These are phyloP conservation scores for Gobio gobio DNA, from an alignment of 2,113 vertebrate genomes.

Conservation along the genomic window DNA sequence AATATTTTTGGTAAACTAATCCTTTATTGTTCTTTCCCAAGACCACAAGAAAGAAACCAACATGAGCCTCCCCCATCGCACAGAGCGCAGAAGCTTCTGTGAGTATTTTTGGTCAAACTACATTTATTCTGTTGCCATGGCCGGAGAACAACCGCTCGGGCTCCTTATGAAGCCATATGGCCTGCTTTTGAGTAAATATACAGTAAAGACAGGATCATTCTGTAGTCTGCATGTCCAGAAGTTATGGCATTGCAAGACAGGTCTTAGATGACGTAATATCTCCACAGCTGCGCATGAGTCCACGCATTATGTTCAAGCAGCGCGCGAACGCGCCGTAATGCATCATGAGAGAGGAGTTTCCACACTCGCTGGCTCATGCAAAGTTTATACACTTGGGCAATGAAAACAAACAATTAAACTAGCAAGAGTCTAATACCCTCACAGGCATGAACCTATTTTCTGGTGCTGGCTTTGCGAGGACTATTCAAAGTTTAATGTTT, in stretches of 20 bases:
- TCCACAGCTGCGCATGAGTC: conserved; percentile 56
- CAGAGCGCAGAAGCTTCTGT: neutral
- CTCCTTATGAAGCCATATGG: neutral
- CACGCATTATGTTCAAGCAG: conserved; percentile 12
- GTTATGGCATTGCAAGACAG: conserved; percentile 16
- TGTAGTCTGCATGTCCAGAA: conserved; percentile 17
- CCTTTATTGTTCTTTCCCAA: neutral
- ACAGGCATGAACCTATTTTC: conserved; percentile 82
- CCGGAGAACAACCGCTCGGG: conserved; percentile 37
- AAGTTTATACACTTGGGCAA: conserved; percentile 89
- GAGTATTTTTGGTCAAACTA: neutral
- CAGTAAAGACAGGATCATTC: conserved; percentile 3
- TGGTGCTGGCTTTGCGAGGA: conserved; percentile 80
- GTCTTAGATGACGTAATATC: conserved; percentile 73
- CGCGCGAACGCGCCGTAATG: conserved; percentile 71
- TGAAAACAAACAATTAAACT: conserved; percentile 90
- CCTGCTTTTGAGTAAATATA: conserved; percentile 19
- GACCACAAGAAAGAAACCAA: conserved; percentile 20
- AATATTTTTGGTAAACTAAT: conserved; percentile 4
- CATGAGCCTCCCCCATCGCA: neutral
- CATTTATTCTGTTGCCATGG: conserved; percentile 40
- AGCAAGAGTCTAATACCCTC: conserved; percentile 77
- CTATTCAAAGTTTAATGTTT: conserved; percentile 80
- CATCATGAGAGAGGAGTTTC: conserved; percentile 84
- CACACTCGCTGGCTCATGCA: conserved; percentile 82